A percentile compares a stretch with the other conserved stretches of the same genome.
Conservation (phyloP, 2,113 vertebrate genomes). For the Leptobrachium leishanense region DNA sequence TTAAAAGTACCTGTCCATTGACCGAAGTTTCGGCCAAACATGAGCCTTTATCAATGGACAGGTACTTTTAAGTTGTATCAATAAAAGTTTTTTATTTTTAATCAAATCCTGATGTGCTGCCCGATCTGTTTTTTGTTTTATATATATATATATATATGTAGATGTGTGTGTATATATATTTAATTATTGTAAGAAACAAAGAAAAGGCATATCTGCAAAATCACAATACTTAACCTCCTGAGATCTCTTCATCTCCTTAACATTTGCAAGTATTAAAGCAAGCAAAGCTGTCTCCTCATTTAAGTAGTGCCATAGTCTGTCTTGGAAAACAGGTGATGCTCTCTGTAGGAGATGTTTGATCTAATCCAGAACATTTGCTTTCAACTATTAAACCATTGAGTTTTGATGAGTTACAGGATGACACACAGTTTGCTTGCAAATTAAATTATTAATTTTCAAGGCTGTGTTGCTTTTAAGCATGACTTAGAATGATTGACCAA, state of each 20-base stretch:
- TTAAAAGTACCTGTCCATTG: no score
- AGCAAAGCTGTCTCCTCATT: conserved; percentile 28
- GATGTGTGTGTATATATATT: no score
- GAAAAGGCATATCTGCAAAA: no score
- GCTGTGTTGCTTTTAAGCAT: neutral
- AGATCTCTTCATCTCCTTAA: conserved; percentile 32
- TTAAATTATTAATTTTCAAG: conserved; percentile 3
- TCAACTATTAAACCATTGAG: conserved; percentile 18
- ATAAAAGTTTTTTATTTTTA: no score
- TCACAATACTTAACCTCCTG: neutral
- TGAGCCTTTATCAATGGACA: no score
- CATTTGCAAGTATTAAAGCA: conserved; percentile 26
- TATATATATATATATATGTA: no score
- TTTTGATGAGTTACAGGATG: conserved; percentile 18
- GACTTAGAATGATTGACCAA: neutral
- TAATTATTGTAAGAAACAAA: no score
- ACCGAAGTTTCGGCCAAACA: no score
- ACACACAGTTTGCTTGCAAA: conserved; percentile 9
- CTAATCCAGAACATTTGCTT: conserved; percentile 34
- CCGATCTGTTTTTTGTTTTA: no score
- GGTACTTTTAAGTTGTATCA: no score
- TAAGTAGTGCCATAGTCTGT: conserved; percentile 2
- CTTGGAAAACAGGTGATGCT: conserved; percentile 31
- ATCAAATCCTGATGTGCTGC: no score
- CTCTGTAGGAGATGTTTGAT: conserved; percentile 40